Conservation (phyloP, 92 coral and sea anemone genomes). For the Chrysogorgia sp. region DNA sequence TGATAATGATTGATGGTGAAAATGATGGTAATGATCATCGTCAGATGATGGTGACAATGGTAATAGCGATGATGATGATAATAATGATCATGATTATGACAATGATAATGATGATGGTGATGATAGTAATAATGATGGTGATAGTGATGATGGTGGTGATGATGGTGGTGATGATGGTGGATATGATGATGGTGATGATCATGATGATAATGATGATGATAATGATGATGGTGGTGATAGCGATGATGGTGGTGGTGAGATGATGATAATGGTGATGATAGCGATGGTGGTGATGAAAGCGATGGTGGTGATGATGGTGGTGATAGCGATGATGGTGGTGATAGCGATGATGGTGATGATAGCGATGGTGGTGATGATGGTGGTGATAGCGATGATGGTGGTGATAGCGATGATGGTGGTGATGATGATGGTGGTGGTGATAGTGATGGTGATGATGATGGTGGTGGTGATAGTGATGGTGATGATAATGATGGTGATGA, state of each 20-base stretch:
- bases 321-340: no score
- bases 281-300: no score
- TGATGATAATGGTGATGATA: neutral
- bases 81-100: no score
- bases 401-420: no score
- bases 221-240: constrained; percentile 10
- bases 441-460: no score
- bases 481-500: no score
- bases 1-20: neutral
- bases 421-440: no score
- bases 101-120: neutral
- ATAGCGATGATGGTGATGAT: neutral
- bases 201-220: neutral
- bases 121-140: neutral
- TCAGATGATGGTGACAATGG: neutral
- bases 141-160: neutral
- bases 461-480: no score
- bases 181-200: neutral
- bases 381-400: no score
- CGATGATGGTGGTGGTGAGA: neutral
- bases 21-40: neutral
- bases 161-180: no score
- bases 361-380: neutral
- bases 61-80: neutral
- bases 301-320: no score